Evolutionary conservation across 2,888 invertebrate species (phyloP), one percentile per base, ranked within the genome.

Genomic region (Brachylomia viminalis): DNA sequence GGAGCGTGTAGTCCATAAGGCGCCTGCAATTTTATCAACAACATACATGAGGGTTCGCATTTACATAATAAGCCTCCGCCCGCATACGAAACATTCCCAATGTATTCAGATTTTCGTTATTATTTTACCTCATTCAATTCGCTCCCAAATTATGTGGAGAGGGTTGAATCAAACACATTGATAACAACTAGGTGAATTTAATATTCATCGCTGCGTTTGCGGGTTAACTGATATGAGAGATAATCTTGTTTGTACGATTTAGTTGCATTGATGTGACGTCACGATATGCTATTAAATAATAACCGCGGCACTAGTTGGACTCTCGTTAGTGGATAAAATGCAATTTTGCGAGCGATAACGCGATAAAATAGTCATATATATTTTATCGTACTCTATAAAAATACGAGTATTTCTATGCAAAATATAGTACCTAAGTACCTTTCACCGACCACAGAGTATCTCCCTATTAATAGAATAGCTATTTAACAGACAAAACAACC

Each of bases 91-190:
- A 89, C 90, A 88, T 87, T 85, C 86, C 80, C 88, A 85, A 91
- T 91, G 91, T 92, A 93, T 93, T 92, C 93, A 92, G 93, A 94
- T 94, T 94, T 93, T 90, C 91, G 91, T 94, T 94, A 95, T 94
- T 95, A 94, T 93, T 94, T 94, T 92, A 92, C 93, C 92, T 91
- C 90, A 91, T 92, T 92, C 92, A 92, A 93, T 92, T 86, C 90
- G 83, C 86, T 85, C 83, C 82, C 84, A 92, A 93, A 93, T 94
- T 92, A 90, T 89, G 88, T 91, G 88, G 86, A 85, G 87, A 86
- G 87, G 89, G 87, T 85, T 88, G 90, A 93, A 92, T 90, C 90
- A 92, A 92, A 93, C 88, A 91, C 88, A 86, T 90, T 91, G 92
- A 93, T 92, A 92, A 91, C 90, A 90, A 87, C 88, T 84, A 87